These are phyloP conservation scores for Cactoblastis cactorum DNA, from an alignment of 2,888 invertebrate genomes.

Conservation along the genomic window DNA sequence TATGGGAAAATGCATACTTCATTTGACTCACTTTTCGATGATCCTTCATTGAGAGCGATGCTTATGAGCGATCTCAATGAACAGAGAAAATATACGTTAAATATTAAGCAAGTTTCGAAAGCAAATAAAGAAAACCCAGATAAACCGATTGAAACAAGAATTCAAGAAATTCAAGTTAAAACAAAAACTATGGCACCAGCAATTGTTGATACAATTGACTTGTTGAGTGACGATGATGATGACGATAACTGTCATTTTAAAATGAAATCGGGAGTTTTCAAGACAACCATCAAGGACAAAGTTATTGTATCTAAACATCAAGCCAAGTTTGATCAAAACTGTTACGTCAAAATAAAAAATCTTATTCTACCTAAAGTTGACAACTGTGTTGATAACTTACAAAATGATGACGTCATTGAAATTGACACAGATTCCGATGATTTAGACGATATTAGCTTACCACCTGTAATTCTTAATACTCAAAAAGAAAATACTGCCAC, in stretches of 20 bases:
- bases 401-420: neutral
- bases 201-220: constrained; percentile 51
- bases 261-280: constrained; percentile 56
- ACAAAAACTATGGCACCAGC: constrained; percentile 11
- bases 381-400: neutral
- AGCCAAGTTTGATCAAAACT: constrained; percentile 44
- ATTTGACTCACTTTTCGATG: constrained; percentile 45
- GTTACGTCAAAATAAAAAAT: constrained; percentile 40
- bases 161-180: constrained; percentile 31
- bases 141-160: constrained; percentile 30
- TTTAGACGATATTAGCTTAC: neutral
- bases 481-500: neutral
- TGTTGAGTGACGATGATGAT: constrained; percentile 66
- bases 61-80: constrained; percentile 37
- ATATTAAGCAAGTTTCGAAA: constrained; percentile 44
- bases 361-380: constrained; percentile 19
- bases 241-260: constrained; percentile 26
- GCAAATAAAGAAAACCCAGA: constrained; percentile 23
- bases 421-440: neutral
- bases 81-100: constrained; percentile 45
- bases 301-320: constrained; percentile 43
- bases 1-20: constrained; percentile 42
- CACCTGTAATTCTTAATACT: neutral
- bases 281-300: constrained; percentile 30
- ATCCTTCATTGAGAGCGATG: constrained; percentile 43